These are phyloP conservation scores for Onthophagus taurus DNA, from an alignment of 1,140 invertebrate species.

Conservation along the genomic window DNA sequence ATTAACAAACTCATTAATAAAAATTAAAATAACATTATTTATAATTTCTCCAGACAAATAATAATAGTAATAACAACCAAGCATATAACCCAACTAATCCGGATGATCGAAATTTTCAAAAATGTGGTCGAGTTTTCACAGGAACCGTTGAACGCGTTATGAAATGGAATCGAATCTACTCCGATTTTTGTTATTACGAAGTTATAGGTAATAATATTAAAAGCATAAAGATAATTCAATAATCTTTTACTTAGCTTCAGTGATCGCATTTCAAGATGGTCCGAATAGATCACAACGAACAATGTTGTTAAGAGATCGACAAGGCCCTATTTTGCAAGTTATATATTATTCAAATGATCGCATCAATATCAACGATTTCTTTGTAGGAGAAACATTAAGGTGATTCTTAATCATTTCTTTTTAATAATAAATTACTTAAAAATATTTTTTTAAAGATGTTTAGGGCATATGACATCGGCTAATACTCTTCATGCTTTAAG, in stretches of 20 bases:
- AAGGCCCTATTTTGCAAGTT: slow-evolving; percentile 28
- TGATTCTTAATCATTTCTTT: slow-evolving; percentile 11
- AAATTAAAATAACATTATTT: no score
- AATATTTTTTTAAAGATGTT: slow-evolving; percentile 19
- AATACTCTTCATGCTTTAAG: slow-evolving; percentile 26
- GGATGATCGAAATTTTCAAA: no score
- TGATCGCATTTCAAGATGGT: slow-evolving; percentile 25
- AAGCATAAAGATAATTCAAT: neutral
- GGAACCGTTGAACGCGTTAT: slow-evolving; percentile 26
- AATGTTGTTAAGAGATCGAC: slow-evolving; percentile 25
- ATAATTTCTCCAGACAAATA: no score
- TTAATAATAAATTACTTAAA: slow-evolving; percentile 3
- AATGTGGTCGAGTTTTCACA: slow-evolving; percentile 20
- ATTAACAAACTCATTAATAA: no score
- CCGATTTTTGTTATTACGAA: slow-evolving; percentile 25
- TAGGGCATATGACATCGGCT: slow-evolving; percentile 24
- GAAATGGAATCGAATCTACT: slow-evolving; percentile 26
- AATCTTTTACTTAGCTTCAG: slow-evolving; percentile 15
- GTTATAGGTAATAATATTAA: slow-evolving; percentile 22
- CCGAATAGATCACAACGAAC: slow-evolving; percentile 21
- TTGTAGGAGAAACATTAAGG: slow-evolving; percentile 26
- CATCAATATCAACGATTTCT: slow-evolving; percentile 26
- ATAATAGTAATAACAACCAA: no score
- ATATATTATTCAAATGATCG: slow-evolving; percentile 23
- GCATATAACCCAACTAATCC: no score